phyloP scores from a whole-genome alignment of 1,140 invertebrate species.

The Trichomalopsis sarcophagae region DNA sequence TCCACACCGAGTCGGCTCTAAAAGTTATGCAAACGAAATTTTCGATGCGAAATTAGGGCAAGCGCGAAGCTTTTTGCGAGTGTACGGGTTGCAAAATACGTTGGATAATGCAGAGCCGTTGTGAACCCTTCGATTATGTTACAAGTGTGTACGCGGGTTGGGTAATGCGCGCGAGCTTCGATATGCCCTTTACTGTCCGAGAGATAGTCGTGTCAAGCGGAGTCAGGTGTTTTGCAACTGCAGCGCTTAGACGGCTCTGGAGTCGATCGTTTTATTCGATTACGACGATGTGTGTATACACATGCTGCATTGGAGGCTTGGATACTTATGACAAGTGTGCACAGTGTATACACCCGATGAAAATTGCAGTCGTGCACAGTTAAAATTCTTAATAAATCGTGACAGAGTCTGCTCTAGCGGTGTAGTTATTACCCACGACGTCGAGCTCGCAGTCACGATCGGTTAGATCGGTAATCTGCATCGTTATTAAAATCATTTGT shows the following conservation, averaged over 20 bases:
- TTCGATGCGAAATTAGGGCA: background rate
- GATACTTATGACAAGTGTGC: background rate
- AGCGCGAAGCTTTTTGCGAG: no score
- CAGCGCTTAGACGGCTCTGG: background rate
- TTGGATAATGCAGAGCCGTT: no score
- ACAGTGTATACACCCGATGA: background rate
- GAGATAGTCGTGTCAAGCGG: background rate
- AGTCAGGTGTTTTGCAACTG: background rate
- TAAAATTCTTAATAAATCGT: background rate
- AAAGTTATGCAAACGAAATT: conserved; percentile 23
- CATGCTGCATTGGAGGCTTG: background rate
- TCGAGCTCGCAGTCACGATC: background rate
- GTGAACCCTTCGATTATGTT: no score
- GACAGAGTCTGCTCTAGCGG: background rate
- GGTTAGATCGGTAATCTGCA: background rate
- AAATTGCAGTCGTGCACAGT: background rate
- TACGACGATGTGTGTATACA: background rate
- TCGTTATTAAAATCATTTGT: background rate
- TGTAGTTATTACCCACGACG: background rate
- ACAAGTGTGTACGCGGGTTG: background rate
- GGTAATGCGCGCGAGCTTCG: background rate
- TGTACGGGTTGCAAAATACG: no score
- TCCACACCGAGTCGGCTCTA: background rate
- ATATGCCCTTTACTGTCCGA: background rate
- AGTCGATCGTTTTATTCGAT: background rate